phyloP scores from a whole-genome alignment of 2,113 vertebrate genomes.

The Serinus canaria region DNA sequence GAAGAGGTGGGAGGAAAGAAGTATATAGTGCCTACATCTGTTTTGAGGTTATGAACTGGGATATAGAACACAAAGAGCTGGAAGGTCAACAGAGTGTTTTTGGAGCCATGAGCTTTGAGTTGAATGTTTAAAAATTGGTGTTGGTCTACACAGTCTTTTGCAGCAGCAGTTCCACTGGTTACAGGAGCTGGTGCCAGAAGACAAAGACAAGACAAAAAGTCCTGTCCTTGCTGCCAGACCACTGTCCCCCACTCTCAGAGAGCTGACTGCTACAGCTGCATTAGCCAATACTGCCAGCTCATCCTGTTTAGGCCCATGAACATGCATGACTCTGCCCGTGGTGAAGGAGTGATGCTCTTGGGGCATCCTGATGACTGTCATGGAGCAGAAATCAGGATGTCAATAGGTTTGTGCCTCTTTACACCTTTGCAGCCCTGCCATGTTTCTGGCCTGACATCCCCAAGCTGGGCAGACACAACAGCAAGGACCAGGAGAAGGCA shows the following conservation, averaged over 20 bases:
- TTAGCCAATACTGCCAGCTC: background rate
- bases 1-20: background rate
- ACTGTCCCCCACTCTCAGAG: no score
- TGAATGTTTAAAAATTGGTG: background rate
- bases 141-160: background rate
- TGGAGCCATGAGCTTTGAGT: background rate
- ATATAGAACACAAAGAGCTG: background rate
- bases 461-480: accelerated
- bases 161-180: background rate
- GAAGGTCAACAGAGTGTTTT: background rate
- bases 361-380: background rate
- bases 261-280: background rate
- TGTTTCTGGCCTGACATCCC: background rate
- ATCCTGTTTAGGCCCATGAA: background rate
- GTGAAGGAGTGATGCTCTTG: background rate
- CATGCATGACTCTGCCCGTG: accelerated
- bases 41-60: background rate
- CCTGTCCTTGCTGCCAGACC: background rate
- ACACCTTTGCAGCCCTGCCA: accelerated
- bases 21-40: accelerated
- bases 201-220: background rate
- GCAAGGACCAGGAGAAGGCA: background rate
- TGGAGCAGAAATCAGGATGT: background rate
- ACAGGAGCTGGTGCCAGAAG: background rate
- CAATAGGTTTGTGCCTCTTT: background rate